Evolutionary conservation across 2,888 invertebrate species (phyloP).

Genomic region (Cheilosia pagana): DNA sequence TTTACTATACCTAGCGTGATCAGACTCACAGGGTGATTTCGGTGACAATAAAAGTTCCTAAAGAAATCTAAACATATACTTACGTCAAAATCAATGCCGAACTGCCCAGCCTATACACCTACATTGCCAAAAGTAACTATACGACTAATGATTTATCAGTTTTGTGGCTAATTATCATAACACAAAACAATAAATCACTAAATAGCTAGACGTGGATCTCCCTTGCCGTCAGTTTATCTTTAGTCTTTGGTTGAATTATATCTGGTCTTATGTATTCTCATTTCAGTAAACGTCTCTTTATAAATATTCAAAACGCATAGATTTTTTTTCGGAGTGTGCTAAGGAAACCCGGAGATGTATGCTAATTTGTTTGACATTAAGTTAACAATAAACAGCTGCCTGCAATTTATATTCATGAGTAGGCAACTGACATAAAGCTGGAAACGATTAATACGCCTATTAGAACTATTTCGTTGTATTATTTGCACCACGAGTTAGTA

Average conservation of each 20-base stretch:
- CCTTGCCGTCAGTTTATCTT: neutral
- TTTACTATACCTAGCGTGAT: neutral
- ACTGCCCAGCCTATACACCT: too few species aligned
- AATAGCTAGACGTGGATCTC: neutral
- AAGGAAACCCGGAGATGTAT: neutral
- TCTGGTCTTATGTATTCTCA: neutral
- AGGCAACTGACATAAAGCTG: too few species aligned
- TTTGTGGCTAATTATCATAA: too few species aligned
- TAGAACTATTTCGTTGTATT: too few species aligned
- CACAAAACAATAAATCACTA: conserved; percentile 10
- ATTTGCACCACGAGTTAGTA: too few species aligned
- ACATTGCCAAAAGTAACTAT: too few species aligned
- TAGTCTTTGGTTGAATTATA: neutral
- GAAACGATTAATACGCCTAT: too few species aligned
- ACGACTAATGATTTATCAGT: too few species aligned
- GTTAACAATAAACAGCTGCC: neutral
- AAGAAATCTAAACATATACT: too few species aligned
- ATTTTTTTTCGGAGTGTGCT: neutral
- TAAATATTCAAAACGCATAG: conserved; percentile 33
- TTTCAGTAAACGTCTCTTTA: neutral
- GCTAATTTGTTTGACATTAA: neutral
- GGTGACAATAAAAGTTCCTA: too few species aligned
- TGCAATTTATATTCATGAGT: conserved; percentile 24
- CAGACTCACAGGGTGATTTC: neutral
- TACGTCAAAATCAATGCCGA: too few species aligned